Conservation (phyloP, 2,888 invertebrate species). For the Nemapogon koenigi region DNA sequence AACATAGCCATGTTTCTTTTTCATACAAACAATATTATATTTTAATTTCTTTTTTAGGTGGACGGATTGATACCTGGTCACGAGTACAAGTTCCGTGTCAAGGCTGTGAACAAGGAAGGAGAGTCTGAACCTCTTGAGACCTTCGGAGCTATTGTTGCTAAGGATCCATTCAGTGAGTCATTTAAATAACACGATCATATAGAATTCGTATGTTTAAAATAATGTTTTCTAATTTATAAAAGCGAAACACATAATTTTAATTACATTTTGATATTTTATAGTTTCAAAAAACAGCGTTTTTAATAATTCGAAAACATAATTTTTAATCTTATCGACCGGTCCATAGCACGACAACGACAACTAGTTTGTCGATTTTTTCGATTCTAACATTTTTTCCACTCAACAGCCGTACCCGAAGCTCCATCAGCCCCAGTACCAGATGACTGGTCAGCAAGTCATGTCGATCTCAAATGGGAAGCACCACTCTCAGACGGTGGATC, state of each 20-base stretch:
- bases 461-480: slow-evolving; percentile 89
- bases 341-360: too few species aligned
- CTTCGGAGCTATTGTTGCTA: slow-evolving; percentile 87
- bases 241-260: too few species aligned
- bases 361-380: too few species aligned
- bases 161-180: slow-evolving; percentile 94
- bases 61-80: slow-evolving; percentile 90
- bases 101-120: slow-evolving; percentile 93
- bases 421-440: slow-evolving; percentile 90
- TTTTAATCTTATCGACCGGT: too few species aligned
- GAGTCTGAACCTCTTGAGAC: slow-evolving; percentile 97
- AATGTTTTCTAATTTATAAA: too few species aligned
- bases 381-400: slow-evolving; percentile 1
- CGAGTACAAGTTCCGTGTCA: slow-evolving; percentile 94
- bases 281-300: too few species aligned
- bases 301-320: too few species aligned
- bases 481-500: slow-evolving; percentile 93
- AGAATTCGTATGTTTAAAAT: too few species aligned
- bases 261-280: too few species aligned
- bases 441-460: slow-evolving; percentile 93
- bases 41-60: slow-evolving; percentile 60
- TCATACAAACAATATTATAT: too few species aligned
- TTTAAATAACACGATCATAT: too few species aligned
- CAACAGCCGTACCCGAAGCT: slow-evolving; percentile 79
- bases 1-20: too few species aligned